Evolutionary conservation across 2,113 vertebrate genomes (phyloP).

Genomic region (Haemorhous mexicanus): DNA sequence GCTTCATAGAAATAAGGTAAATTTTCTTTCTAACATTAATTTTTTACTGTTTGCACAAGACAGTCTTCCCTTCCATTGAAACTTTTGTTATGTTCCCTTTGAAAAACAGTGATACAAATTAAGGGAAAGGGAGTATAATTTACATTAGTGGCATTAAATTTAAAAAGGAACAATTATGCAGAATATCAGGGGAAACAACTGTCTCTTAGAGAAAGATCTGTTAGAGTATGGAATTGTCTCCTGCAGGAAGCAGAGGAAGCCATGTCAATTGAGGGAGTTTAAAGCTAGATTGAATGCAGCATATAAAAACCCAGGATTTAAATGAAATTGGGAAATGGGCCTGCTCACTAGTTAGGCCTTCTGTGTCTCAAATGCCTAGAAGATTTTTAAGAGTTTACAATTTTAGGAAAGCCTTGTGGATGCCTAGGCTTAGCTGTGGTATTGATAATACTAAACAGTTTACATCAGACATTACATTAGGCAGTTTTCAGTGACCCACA

Average conservation of each 20-base stretch:
- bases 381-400: not conserved
- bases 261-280: not conserved
- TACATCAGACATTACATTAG: not conserved
- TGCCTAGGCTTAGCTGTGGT: not conserved
- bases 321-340: not conserved
- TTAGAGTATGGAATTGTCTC: not conserved
- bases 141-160: not conserved
- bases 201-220: not conserved
- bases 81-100: constrained; percentile 36
- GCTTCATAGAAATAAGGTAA: not conserved
- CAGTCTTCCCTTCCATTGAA: constrained; percentile 16
- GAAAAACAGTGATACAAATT: constrained; percentile 42
- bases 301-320: not conserved
- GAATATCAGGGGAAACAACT: constrained; percentile 17
- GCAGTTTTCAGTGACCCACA: not conserved
- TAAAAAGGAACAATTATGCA: not conserved
- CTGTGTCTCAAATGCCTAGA: not conserved
- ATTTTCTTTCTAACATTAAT: not conserved
- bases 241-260: constrained; percentile 13
- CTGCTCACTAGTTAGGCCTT: not conserved
- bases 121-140: constrained; percentile 24
- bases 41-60: constrained; percentile 10
- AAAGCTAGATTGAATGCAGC: not conserved
- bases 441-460: not conserved
- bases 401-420: not conserved